A percentile compares a stretch with the other conserved stretches of the same genome.
These are phyloP conservation scores for Seira sanloemensis DNA, from an alignment of 2,888 invertebrate species.

Conservation along the genomic window DNA sequence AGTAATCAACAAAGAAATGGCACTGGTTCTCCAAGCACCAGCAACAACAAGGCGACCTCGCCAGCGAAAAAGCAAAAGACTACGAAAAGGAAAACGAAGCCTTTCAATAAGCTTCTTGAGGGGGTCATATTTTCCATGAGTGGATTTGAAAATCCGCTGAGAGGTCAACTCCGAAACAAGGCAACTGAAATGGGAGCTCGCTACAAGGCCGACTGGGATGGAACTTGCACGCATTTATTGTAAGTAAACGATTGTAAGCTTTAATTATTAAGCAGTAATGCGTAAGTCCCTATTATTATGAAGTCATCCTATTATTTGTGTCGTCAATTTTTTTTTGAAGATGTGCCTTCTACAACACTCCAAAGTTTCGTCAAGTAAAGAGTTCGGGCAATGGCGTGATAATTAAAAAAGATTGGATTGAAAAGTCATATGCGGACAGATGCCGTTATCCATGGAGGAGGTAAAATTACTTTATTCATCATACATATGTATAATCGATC, in stretches of 20 bases:
- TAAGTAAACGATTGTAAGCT: slow-evolving; percentile 79
- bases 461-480: slow-evolving; percentile 63
- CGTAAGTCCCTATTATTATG: background rate
- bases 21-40: slow-evolving; percentile 9
- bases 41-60: slow-evolving; percentile 6
- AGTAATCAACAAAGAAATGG: background rate
- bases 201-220: slow-evolving; percentile 86
- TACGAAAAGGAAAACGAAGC: slow-evolving; percentile 75
- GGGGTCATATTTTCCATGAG: slow-evolving; percentile 88
- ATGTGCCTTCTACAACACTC: slow-evolving; percentile 92
- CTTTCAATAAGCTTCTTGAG: slow-evolving; percentile 80
- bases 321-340: slow-evolving; percentile 77
- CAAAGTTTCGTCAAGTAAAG: slow-evolving; percentile 86
- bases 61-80: slow-evolving; percentile 49
- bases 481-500: background rate
- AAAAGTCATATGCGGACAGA: slow-evolving; percentile 80
- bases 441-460: slow-evolving; percentile 82
- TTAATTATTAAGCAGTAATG: background rate
- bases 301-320: background rate
- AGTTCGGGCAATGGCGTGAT: slow-evolving; percentile 80
- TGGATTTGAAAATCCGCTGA: slow-evolving; percentile 89
- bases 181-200: slow-evolving; percentile 87
- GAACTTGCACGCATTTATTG: slow-evolving; percentile 89
- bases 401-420: slow-evolving; percentile 86
- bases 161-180: slow-evolving; percentile 82